A percentile compares a stretch with the other conserved stretches of the same genome.
Conservation (phyloP, 2,888 invertebrate species). For the Lucinisca nassula region DNA sequence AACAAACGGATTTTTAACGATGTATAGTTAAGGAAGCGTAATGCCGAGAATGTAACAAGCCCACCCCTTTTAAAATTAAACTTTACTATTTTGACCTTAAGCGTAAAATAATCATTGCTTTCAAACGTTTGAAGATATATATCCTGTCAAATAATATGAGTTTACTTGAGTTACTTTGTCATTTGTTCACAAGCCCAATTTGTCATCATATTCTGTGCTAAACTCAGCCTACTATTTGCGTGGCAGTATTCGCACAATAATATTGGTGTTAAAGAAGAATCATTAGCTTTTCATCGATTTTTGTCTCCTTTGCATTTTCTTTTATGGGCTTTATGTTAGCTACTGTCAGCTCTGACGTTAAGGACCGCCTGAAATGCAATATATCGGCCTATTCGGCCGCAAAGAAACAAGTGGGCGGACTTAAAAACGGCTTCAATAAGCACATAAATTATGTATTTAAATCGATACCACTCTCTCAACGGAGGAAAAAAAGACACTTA, state of each 20-base stretch:
- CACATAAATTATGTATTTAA: constrained; percentile 9
- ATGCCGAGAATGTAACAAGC: neutral
- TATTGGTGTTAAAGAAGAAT: constrained; percentile 6
- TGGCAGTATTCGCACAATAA: neutral
- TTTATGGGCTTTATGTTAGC: neutral
- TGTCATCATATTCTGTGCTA: neutral
- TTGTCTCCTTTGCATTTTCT: neutral
- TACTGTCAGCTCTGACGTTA: neutral
- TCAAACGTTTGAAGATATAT: constrained; percentile 17
- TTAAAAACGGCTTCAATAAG: neutral
- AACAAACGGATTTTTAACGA: neutral
- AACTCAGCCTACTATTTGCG: constrained; percentile 16
- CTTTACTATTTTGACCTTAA: constrained; percentile 5
- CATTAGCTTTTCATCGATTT: constrained; percentile 17
- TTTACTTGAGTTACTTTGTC: constrained; percentile 3
- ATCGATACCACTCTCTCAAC: neutral
- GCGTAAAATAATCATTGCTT: constrained; percentile 14
- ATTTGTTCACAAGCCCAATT: constrained; percentile 10
- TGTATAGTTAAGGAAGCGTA: neutral
- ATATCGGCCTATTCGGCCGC: neutral
- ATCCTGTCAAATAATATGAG: constrained; percentile 16
- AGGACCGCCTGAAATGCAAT: neutral
- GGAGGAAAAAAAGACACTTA: constrained; percentile 7
- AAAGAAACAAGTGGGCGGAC: neutral
- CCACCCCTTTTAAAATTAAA: neutral